Percentiles rank a stretch among this genome's conserved stretches.
These are phyloP conservation scores for Rhinoraja longicauda DNA, from an alignment of 2,797 vertebrate species.

Conservation along the genomic window DNA sequence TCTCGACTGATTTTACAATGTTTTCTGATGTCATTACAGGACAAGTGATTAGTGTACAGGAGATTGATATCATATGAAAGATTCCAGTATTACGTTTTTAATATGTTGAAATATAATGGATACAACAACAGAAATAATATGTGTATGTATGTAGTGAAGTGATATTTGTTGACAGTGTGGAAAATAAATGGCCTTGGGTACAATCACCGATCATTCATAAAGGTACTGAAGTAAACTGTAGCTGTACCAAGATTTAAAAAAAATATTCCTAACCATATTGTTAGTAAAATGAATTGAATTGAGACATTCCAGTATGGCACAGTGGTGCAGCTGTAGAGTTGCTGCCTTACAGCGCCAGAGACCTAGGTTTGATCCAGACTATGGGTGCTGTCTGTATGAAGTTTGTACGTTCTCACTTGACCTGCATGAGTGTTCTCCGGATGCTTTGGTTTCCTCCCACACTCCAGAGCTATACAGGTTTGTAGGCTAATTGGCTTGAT, in stretches of 20 bases:
- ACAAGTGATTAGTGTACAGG: not conserved
- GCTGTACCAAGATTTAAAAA: not conserved
- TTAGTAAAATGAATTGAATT: not conserved
- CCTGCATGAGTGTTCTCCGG: too few relatives aligned
- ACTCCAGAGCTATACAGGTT: too few relatives aligned
- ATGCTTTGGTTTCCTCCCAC: too few relatives aligned
- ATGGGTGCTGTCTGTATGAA: too few relatives aligned
- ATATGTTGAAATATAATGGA: not conserved
- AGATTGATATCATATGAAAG: not conserved
- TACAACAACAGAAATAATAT: not conserved
- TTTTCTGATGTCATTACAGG: not conserved
- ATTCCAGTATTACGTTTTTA: not conserved
- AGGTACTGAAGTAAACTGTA: not conserved
- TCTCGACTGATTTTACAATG: not conserved
- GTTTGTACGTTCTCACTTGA: too few relatives aligned
- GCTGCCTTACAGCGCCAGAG: too few relatives aligned
- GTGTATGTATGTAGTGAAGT: not conserved
- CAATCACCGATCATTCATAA: not conserved
- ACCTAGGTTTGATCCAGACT: too few relatives aligned
- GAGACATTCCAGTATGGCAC: not conserved
- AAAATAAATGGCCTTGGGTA: not conserved
- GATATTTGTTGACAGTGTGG: not conserved
- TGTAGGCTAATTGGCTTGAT: too few relatives aligned
- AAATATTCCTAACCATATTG: not conserved
- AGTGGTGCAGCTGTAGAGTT: too few relatives aligned